These are phyloP conservation scores for Chlorodrepanis virens DNA, from an alignment of 2,113 vertebrate genomes.

Conservation along the genomic window DNA sequence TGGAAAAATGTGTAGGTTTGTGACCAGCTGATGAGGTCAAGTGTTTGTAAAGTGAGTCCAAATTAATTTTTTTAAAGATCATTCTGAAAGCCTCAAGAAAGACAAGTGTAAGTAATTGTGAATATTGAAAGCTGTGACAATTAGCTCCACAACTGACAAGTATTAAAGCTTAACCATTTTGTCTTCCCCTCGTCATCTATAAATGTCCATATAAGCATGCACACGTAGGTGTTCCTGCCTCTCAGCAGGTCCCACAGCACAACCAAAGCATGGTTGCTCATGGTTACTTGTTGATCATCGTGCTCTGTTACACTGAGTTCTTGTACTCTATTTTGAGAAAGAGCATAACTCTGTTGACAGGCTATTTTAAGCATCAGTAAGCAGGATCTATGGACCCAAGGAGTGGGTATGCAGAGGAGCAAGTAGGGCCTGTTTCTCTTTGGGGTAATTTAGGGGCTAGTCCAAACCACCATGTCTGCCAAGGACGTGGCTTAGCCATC, in stretches of 20 bases:
- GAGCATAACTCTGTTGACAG: neutral
- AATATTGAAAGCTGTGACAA: neutral
- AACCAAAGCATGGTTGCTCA: rapidly evolving
- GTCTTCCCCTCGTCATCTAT: neutral
- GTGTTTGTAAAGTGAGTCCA: neutral
- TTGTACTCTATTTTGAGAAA: neutral
- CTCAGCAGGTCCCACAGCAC: neutral
- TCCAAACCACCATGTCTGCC: neutral
- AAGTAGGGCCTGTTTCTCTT: neutral
- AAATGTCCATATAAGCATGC: neutral
- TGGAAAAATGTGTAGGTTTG: neutral
- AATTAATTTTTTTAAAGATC: neutral
- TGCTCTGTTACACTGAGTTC: neutral
- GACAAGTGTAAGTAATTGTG: neutral
- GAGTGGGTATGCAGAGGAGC: neutral
- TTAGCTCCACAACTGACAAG: neutral
- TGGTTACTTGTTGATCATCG: neutral
- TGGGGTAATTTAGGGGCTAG: neutral
- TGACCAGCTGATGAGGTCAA: neutral
- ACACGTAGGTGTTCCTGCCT: neutral
- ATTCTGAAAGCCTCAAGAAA: neutral
- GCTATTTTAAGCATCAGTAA: neutral
- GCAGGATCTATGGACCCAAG: neutral
- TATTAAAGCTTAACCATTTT: neutral
- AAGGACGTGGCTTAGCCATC: neutral